phyloP scores from a whole-genome alignment of 2,888 invertebrate genomes.

The Spilarctia lutea region DNA sequence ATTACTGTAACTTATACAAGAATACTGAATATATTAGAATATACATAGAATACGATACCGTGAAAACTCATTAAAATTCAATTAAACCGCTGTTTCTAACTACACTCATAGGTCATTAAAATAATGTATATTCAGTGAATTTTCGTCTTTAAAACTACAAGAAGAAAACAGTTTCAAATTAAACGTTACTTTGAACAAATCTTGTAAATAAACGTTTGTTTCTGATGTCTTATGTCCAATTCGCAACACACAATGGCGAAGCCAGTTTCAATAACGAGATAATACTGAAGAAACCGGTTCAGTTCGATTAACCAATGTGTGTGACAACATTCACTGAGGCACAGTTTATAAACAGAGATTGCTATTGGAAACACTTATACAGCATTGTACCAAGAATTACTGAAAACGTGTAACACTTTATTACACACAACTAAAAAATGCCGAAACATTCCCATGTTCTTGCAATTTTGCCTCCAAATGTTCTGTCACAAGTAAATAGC shows the following conservation, averaged over 20 bases:
- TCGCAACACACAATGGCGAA: slow-evolving; percentile 20
- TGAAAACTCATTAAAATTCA: neutral
- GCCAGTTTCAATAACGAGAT: slow-evolving; percentile 36
- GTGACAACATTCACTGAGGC: slow-evolving; percentile 52
- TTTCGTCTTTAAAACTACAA: neutral
- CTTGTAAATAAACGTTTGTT: neutral
- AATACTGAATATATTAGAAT: neutral
- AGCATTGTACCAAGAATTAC: slow-evolving; percentile 50
- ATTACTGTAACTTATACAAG: neutral
- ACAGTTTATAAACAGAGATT: slow-evolving; percentile 69
- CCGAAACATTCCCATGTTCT: neutral
- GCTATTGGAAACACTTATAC: slow-evolving; percentile 57
- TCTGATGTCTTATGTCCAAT: slow-evolving; percentile 17
- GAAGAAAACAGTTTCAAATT: neutral
- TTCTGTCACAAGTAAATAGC: no score
- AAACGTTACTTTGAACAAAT: neutral
- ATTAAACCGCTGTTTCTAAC: neutral
- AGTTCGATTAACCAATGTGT: slow-evolving; percentile 50
- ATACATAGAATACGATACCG: neutral
- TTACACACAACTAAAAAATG: slow-evolving; percentile 25
- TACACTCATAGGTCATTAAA: neutral
- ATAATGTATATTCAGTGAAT: neutral
- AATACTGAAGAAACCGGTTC: slow-evolving; percentile 51
- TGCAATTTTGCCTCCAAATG: neutral
- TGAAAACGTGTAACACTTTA: slow-evolving; percentile 31